Base-by-base conservation (phyloP, 1,140 invertebrate genomes). In the Sogatella furcifera region DNA sequence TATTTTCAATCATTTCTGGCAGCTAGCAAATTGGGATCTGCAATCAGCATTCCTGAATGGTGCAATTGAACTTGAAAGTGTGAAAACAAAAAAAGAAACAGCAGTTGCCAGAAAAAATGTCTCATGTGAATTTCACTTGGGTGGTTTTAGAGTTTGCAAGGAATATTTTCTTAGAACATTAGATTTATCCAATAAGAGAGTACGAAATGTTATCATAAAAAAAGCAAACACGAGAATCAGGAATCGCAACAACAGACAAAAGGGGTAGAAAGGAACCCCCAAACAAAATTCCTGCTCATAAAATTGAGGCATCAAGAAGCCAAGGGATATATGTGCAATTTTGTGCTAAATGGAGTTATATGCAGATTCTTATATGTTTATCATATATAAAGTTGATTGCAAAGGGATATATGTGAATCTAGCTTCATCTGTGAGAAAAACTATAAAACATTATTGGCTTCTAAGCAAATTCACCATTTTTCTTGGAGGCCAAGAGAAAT, bases 251-350 rank as follows among this genome's bases (percentile, higher is more conserved):
- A 4, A 11, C 5, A 44, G 60, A 61, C 31, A 54, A 59, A 46
- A 44, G 31, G 24, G 24, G 31, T 43, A 59, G 49, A 57, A 19
- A 31, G 24, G 31, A 59, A 41, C 60, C 60, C 19, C 13, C 38
- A 15, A 61, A 54, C 46, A 61, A 61, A 55, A 61, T 61, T 28
- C 19, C 54, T n/a, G n/a, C n/a, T n/a, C n/a, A n/a, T n/a, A n/a
- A n/a, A 31, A 31, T 31, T 31, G 31, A 31, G 10, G 31, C 31
- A 31, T 31, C 31, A 10, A 31, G 31, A 4, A 31, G 31, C 31
- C 31, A 31, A 31, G 31, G 31, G 31, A 31, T 4, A 10, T 31
- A 31, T 31, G 31, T 31, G 31, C 31, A 31, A 31, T 10, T 31
- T 31, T 31, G 31, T 5, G 31, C 31, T 10, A 31, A 31, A 31